These are phyloP conservation scores for Leptodactylus fallax DNA, from an alignment of 2,797 vertebrate genomes.

Conservation along the genomic window DNA sequence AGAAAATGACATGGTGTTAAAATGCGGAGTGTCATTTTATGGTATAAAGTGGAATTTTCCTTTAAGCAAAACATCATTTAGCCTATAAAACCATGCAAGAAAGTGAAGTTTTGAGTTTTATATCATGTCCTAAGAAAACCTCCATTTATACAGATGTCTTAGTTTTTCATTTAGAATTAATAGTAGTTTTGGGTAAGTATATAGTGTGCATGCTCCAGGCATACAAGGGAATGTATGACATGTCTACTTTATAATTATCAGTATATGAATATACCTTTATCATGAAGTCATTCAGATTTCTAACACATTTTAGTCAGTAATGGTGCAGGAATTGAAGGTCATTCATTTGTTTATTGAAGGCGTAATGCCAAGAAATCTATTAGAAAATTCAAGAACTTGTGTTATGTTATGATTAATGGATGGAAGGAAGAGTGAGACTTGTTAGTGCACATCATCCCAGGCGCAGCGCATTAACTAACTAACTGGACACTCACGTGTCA, in stretches of 20 bases:
- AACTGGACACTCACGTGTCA: not conserved
- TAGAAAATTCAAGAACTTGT: not conserved
- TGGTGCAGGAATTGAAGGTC: not conserved
- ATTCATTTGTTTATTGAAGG: constrained; percentile 8
- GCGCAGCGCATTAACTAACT: not conserved
- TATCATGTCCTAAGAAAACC: constrained; percentile 12
- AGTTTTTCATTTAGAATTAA: constrained; percentile 11
- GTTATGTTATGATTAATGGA: not conserved
- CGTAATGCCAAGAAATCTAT: constrained; percentile 10
- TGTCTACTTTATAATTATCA: not conserved
- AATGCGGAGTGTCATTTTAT: not conserved
- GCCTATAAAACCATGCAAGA: not conserved
- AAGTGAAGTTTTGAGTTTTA: not conserved
- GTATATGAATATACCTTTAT: constrained; percentile 2
- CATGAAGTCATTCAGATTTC: not conserved
- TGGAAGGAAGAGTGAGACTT: not conserved
- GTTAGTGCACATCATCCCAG: not conserved
- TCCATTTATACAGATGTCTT: constrained; percentile 10
- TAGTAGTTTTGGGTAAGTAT: not conserved
- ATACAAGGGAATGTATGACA: constrained; percentile 15
- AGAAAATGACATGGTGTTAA: not conserved
- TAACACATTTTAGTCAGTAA: not conserved
- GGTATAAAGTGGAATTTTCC: not conserved
- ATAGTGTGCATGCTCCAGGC: constrained; percentile 18
- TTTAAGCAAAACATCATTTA: not conserved